phyloP scores from a whole-genome alignment of 2,113 vertebrate species.

The zebrafish (Danio rerio) region DNA sequence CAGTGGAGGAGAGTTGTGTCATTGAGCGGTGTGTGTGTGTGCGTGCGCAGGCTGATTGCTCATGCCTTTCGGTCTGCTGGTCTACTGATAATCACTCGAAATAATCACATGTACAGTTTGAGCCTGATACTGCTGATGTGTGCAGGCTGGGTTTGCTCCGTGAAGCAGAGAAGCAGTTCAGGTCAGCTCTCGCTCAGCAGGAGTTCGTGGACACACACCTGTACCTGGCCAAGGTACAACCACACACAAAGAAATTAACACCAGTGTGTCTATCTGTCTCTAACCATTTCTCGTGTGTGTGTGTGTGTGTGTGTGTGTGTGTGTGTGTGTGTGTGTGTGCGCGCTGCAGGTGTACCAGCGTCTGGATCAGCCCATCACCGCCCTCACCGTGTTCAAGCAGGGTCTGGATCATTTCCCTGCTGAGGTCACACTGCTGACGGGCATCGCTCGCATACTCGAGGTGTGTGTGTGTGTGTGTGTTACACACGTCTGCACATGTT shows the following conservation, averaged over 20 bases:
- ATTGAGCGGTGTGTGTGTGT: no score
- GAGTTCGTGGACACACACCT: slow-evolving; percentile 93
- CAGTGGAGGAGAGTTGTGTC: no score
- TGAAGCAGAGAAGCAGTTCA: slow-evolving; percentile 97
- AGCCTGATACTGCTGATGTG: slow-evolving; percentile 10
- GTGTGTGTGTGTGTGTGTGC: neutral
- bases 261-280: neutral
- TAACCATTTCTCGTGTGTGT: neutral
- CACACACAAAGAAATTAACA: no score
- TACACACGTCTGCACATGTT: no score
- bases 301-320: neutral
- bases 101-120: no score
- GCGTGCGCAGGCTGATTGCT: no score
- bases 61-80: no score
- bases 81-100: no score
- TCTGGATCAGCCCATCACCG: slow-evolving; percentile 93
- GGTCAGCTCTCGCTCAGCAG: slow-evolving; percentile 93
- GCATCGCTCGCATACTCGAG: slow-evolving; percentile 96
- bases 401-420: slow-evolving; percentile 93
- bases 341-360: slow-evolving; percentile 86
- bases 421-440: slow-evolving; percentile 91
- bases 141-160: slow-evolving; percentile 86
- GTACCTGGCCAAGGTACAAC: slow-evolving; percentile 90
- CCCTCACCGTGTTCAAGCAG: slow-evolving; percentile 93
- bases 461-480: slow-evolving; percentile 54